Percentiles rank a stretch among this genome's conserved stretches.
These are phyloP conservation scores for Uropetala carovei DNA, from an alignment of 2,888 invertebrate species.

Conservation along the genomic window DNA sequence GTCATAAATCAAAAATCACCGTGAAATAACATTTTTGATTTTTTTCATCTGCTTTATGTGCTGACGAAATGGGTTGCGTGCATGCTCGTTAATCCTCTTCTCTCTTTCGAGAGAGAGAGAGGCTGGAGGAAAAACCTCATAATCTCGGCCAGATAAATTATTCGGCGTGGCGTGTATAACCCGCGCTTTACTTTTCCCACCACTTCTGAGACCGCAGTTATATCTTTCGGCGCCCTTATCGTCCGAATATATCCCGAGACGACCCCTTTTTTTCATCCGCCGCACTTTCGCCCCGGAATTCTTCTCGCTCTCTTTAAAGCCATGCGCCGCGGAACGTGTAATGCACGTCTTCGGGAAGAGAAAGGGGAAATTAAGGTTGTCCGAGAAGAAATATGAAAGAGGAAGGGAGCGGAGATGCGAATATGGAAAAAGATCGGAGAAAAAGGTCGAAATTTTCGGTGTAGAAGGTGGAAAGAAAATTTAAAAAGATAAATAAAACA, in stretches of 20 bases:
- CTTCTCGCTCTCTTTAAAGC: background rate
- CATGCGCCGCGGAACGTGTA: background rate
- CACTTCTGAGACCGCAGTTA: background rate
- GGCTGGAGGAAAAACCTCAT: too few relatives aligned
- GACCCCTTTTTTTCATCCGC: slow-evolving; percentile 16
- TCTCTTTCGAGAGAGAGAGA: background rate
- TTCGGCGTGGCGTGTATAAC: too few relatives aligned
- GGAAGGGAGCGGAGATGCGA: too few relatives aligned
- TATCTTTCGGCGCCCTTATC: slow-evolving; percentile 41
- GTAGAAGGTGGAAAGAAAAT: too few relatives aligned
- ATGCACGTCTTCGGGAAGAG: background rate
- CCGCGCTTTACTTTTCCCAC: background rate
- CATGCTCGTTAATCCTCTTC: background rate
- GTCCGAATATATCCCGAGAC: slow-evolving; percentile 36
- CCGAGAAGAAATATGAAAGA: background rate
- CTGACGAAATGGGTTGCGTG: background rate
- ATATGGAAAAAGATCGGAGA: too few relatives aligned
- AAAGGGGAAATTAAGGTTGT: background rate
- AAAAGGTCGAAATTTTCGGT: too few relatives aligned
- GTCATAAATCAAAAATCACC: too few relatives aligned
- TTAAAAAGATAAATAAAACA: too few relatives aligned
- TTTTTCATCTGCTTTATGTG: background rate
- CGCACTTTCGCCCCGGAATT: background rate
- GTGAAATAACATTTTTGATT: too few relatives aligned
- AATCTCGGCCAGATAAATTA: too few relatives aligned